Conservation (phyloP, 2,113 vertebrate genomes). For the Syngnathoides biaculeatus region DNA sequence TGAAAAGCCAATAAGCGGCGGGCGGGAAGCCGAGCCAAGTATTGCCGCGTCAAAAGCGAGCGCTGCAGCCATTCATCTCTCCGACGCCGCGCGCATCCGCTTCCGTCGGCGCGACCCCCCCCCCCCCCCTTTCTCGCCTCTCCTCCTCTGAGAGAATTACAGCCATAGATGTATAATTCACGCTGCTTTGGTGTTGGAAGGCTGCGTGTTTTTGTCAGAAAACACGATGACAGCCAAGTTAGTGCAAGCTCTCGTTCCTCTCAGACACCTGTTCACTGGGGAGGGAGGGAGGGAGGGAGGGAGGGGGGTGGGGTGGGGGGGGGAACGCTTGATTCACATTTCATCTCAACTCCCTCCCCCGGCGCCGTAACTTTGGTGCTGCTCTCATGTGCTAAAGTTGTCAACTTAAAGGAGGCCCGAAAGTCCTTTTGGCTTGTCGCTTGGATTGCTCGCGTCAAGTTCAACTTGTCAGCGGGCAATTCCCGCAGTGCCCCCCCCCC, state of each 20-base stretch:
- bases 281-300: conserved; percentile 50
- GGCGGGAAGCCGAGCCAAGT: conserved; percentile 68
- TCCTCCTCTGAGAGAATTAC: conserved; percentile 73
- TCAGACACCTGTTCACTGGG: conserved; percentile 75
- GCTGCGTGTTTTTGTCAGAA: conserved; percentile 71
- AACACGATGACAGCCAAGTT: conserved; percentile 76
- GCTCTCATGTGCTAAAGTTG: conserved; percentile 69
- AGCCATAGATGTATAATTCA: conserved; percentile 80
- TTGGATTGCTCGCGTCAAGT: conserved; percentile 61
- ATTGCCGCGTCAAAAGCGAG: conserved; percentile 74
- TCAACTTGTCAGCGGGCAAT: conserved; percentile 54
- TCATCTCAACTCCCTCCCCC: conserved; percentile 63
- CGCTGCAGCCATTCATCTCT: conserved; percentile 73
- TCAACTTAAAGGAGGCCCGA: conserved; percentile 66
- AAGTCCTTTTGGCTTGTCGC: conserved; percentile 45
- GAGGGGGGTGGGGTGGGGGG: conserved; percentile 45
- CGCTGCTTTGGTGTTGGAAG: conserved; percentile 72
- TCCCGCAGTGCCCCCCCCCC: conserved; percentile 30
- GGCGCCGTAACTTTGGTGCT: conserved; percentile 67
- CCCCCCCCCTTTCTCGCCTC: conserved; percentile 31
- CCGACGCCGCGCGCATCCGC: conserved; percentile 48
- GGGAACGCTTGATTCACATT: conserved; percentile 74
- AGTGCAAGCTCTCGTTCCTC: conserved; percentile 71
- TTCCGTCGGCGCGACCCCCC: conserved; percentile 42
- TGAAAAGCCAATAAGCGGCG: conserved; percentile 74